Base-by-base conservation (phyloP, 1,140 invertebrate genomes). In the Sarcophaga peregrina region DNA sequence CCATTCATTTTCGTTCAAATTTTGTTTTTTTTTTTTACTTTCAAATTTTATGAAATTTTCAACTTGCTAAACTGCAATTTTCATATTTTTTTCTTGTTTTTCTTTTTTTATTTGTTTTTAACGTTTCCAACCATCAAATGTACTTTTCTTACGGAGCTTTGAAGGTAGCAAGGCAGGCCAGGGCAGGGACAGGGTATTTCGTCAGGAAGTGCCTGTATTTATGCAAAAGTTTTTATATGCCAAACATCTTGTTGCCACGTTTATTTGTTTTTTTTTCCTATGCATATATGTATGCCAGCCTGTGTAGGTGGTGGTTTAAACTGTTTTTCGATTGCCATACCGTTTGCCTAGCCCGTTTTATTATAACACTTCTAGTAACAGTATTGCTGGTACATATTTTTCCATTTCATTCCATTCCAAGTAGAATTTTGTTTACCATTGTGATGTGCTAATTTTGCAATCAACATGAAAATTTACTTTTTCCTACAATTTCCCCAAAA, bases 391-490 rank as follows among this genome's bases (percentile, higher is more conserved):
- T 37, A 37, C 4, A 37, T 37, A 37, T 37, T 37, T n/a, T 37
- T 37, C 25, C 25, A 37, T 37, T 37, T 4, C 25, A 37, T 37
- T 37, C 25, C 25, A 37, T 50, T 50, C 47, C 8, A 68, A 68
- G 74, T 76, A 76, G 20, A 58, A 81, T 62, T 13, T 81, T 81
- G 54, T 78, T 78, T 78, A 78, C 75, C 47, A 78, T 81, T 81
- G 80, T 81, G 80, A 81, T 81, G 80, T 81, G 80, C 80, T 81
- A 81, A 81, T 81, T 81, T 81, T 50, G 25, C 80, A 52, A 81
- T 81, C 80, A 81, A 81, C 80, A 81, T 62, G 62, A 58, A 81
- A 72, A 81, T 72, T 46, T 50, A 5, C 3, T 68, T 68, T 68
- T 68, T 62, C 25, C 25, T 2, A 37, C 25, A 37, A 37, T 37